A percentile compares a stretch with the other conserved stretches of the same genome.
These are phyloP conservation scores for Betta splendens DNA, from an alignment of 2,797 vertebrate genomes.

Conservation along the genomic window DNA sequence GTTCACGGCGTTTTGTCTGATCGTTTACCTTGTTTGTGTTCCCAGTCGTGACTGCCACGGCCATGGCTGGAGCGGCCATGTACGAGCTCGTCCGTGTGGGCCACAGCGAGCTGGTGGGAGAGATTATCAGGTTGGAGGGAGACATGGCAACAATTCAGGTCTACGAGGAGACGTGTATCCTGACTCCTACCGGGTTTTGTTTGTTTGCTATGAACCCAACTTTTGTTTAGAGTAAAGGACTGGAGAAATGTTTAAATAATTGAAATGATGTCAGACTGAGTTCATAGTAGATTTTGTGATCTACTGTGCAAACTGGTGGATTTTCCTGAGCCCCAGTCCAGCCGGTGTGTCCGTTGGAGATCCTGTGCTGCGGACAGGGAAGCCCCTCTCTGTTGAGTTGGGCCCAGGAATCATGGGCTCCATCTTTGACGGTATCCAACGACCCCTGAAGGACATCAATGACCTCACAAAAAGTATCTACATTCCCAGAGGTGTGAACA, in stretches of 20 bases:
- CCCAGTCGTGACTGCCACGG: constrained; percentile 92
- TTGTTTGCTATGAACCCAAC: neutral
- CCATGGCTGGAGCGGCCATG: constrained; percentile 97
- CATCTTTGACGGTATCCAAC: constrained; percentile 98
- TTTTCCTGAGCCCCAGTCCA: constrained; percentile 85
- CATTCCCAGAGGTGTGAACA: constrained; percentile 96
- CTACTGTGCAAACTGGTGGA: neutral
- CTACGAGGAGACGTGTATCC: constrained; percentile 99
- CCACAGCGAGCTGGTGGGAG: constrained; percentile 95
- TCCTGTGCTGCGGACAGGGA: constrained; percentile 95
- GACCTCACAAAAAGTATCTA: constrained; percentile 94
- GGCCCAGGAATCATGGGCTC: constrained; percentile 98
- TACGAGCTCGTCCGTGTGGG: constrained; percentile 97
- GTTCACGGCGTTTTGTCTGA: neutral
- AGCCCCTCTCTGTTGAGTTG: constrained; percentile 94
- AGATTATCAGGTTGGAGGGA: constrained; percentile 96
- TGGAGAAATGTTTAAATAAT: too few species aligned
- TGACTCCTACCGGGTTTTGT: constrained; percentile 32
- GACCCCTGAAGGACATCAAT: constrained; percentile 94
- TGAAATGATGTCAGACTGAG: too few species aligned
- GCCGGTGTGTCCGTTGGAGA: constrained; percentile 97
- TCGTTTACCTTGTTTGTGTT: constrained; percentile 4
- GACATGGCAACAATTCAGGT: constrained; percentile 99
- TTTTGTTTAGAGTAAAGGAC: too few species aligned
- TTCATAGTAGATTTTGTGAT: too few species aligned